These are phyloP conservation scores for Orthonyx spaldingii DNA, from an alignment of 2,113 vertebrate genomes.

Conservation along the genomic window DNA sequence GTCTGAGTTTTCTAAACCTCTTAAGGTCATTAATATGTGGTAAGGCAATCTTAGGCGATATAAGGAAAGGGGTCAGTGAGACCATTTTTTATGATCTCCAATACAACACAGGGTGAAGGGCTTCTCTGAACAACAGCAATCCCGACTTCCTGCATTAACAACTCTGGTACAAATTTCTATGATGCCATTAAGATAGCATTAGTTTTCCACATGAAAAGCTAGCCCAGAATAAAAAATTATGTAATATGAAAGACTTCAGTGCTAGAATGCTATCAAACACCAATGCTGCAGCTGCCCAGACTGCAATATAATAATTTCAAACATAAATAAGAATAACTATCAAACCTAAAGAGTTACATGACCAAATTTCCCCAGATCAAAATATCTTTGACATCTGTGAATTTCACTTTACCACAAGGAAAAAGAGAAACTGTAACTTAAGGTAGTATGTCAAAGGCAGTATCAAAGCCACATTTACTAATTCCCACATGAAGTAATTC, in stretches of 20 bases:
- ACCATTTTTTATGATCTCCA: background rate
- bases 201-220: background rate
- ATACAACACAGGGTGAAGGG: background rate
- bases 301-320: background rate
- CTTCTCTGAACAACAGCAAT: background rate
- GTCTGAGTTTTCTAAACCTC: background rate
- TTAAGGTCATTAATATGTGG: background rate
- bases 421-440: background rate
- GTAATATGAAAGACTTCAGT: background rate
- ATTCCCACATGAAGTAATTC: background rate
- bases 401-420: background rate
- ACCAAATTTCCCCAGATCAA: background rate
- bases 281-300: background rate
- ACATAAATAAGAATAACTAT: background rate
- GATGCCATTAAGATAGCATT: background rate
- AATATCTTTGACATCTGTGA: background rate
- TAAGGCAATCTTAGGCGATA: background rate
- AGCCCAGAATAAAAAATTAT: background rate
- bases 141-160: background rate
- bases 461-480: background rate
- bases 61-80: background rate
- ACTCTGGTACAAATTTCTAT: background rate
- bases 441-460: background rate
- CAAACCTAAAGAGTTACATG: background rate
- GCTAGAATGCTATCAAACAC: background rate